Evolutionary conservation across 2,797 vertebrate species (phyloP), one percentile per base, ranked within the genome.

Genomic region (Erethizon dorsatum): DNA sequence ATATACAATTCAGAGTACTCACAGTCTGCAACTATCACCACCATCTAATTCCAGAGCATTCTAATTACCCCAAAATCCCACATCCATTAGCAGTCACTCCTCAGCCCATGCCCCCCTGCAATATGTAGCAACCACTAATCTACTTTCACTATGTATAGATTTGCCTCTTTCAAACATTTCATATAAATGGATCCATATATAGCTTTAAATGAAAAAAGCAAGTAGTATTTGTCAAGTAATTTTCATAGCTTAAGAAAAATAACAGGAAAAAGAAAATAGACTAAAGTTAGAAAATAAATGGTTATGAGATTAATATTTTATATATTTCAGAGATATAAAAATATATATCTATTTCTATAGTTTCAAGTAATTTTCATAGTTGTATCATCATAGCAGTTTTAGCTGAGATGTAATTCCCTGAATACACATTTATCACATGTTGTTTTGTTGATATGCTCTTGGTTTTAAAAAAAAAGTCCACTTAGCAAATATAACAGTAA

Each of bases 341-440:
- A 47, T 57, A 79, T 47, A 61, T 86, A 57, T 95, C 57, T 83
- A 17, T 85, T 97, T 96, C 28, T 84, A 54, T 96, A 79, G 75
- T 94, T 95, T 57, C 73, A 45, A 89, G 50, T 83, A 87, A 41
- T 83, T 87, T 5, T 87, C 92, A 92, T 84, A 96, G 90, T 96
- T 97, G 97, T 31, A 90, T 65, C 33, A 83, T 89, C 45, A 75
- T 57, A 95, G 90, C 67, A 94, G 86, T 97, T 96, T 92, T 87
- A 94, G 95, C 52, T 93, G 54, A 97, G 93, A 63, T 84, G 56
- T 97, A 96, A 85, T 94, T 96, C 88, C 86, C 78, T 94, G 12
- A 84, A 52, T 73, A 47, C 0, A 24, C 15, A 41, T 87, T 75
- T 87, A 88, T 73, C 37, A 92, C 41, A 54, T 71, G 10, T 80